These are phyloP conservation scores for Aphrophora alni DNA, from an alignment of 2,888 invertebrate genomes.

Conservation along the genomic window DNA sequence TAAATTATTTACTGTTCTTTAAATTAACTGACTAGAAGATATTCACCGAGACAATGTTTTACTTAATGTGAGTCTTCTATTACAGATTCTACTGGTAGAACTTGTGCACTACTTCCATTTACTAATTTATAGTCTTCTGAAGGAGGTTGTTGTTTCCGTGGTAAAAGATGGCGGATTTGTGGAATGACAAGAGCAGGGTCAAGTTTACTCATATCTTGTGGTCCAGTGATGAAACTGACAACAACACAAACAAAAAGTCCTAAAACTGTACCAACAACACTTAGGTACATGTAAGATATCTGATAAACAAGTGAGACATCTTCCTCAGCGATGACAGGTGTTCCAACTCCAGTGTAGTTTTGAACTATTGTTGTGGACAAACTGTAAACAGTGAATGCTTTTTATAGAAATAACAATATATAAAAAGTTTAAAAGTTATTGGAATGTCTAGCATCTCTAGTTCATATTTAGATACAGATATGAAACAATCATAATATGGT, in stretches of 20 bases:
- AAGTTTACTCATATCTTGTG: not conserved
- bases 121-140: not conserved
- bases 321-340: not conserved
- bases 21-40: too few relatives aligned
- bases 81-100: not conserved
- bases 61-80: too few relatives aligned
- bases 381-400: not conserved
- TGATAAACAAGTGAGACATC: not conserved
- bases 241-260: not conserved
- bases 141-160: not conserved
- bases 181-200: not conserved
- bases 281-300: not conserved
- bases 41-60: too few relatives aligned
- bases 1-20: too few relatives aligned
- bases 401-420: too few relatives aligned
- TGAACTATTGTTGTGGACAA: not conserved
- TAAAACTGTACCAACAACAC: not conserved
- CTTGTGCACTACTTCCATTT: not conserved
- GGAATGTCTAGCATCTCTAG: too few relatives aligned
- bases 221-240: not conserved
- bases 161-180: not conserved
- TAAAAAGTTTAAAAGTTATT: too few relatives aligned
- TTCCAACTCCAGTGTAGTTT: not conserved
- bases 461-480: too few relatives aligned
- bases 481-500: too few relatives aligned